Base-by-base conservation (phyloP, 2,797 vertebrate genomes). In the Sus cebifrons region DNA sequence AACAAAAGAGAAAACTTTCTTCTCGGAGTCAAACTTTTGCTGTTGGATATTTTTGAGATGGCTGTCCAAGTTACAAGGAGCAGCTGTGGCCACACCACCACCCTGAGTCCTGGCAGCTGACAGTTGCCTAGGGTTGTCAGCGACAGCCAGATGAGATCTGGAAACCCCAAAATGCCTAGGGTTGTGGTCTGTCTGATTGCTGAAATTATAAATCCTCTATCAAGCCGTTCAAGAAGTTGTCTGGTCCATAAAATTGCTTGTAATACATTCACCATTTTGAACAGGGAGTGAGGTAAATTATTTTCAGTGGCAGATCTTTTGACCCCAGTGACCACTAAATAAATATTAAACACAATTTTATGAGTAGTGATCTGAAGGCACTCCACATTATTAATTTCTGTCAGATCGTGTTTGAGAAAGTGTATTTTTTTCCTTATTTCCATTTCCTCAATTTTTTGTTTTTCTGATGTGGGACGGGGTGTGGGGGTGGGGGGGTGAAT, bases 231-330 rank as follows among this genome's bases (percentile, higher is more conserved):
- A 83, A 81, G 94, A 94, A 70, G 58, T 44, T 32, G 4, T 49
- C 52, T 54, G 40, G 4, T 44, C 52, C 23, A 20, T 52, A 64
- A 54, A 74, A 62, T 25, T 73, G 21, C 27, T 71, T 29, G 17
- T 17, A 29, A 36, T 67, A 54, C 29, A 49, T 68, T 86, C 52
- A n/a, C 85, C 27, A 2, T 56, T 74, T 36, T 60, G 36, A 85
- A 60, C 52, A 70, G 10, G 18, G 9, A 44, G 27, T 58, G 89
- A 81, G 36, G 56, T 58, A 84, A 70, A n/a, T 58, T 36, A 3
- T 64, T 84, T 92, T 92, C 40, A 71, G 58, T 77, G 78, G 27
- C 54, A 92, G 62, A 79, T 40, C 71, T 71, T 97, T 92, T 77
- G 83, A 70, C 56, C n/a, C 64, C 20, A 44, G 54, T 36, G 12